Conservation (phyloP, 2,113 vertebrate genomes). For the Pantherophis guttatus region DNA sequence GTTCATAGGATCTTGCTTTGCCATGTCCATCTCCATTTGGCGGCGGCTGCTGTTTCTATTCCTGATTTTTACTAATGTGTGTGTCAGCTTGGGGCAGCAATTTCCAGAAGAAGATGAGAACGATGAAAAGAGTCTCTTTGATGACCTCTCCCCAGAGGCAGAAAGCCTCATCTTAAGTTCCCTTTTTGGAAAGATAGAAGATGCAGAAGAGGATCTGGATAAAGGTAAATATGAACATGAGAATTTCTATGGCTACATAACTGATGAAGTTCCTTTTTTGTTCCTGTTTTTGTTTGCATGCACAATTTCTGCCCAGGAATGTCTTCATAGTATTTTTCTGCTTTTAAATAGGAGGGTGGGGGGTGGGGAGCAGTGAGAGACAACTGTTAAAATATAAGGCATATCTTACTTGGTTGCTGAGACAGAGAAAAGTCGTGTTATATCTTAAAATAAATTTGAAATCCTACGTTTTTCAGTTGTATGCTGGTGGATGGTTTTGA, state of each 20-base stretch:
- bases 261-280: background rate
- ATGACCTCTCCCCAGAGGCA: conserved; percentile 74
- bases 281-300: background rate
- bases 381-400: background rate
- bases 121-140: conserved; percentile 57
- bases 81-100: conserved; percentile 61
- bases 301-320: background rate
- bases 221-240: conserved; percentile 66
- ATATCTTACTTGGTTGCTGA: background rate
- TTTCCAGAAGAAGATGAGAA: conserved; percentile 62
- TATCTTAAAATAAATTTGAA: background rate
- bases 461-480: background rate
- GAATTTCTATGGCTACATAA: background rate
- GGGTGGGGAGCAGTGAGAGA: background rate
- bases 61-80: conserved; percentile 66
- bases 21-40: conserved; percentile 72
- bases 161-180: conserved; percentile 75
- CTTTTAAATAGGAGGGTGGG: background rate
- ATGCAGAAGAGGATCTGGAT: conserved; percentile 61
- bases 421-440: background rate
- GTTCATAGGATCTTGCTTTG: conserved; percentile 36
- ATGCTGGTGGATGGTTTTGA: background rate
- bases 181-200: conserved; percentile 73
- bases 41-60: conserved; percentile 72
- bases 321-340: background rate